Evolutionary conservation across 2,797 vertebrate genomes (phyloP).

Genomic region (Chromis chromis): DNA sequence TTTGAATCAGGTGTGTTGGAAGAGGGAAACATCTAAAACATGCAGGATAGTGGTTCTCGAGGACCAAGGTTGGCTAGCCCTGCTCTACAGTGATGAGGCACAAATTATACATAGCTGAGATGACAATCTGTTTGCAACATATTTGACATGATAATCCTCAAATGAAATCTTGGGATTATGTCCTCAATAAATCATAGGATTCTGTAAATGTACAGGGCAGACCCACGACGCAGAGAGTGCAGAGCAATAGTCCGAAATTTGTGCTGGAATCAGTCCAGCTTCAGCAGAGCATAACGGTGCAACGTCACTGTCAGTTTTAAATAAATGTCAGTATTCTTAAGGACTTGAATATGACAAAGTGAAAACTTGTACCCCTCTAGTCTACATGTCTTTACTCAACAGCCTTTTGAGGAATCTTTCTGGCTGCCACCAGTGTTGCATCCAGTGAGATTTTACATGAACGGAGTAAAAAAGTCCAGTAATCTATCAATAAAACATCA

Average conservation of each 20-base stretch:
- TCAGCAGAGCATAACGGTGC: neutral
- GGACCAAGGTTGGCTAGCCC: no score
- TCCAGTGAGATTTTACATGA: no score
- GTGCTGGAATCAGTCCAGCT: neutral
- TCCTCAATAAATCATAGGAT: neutral
- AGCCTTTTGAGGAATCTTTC: no score
- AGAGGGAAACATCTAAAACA: no score
- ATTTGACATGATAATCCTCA: neutral
- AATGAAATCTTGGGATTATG: neutral
- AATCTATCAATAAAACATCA: no score
- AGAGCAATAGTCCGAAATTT: neutral
- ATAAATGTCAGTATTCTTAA: neutral
- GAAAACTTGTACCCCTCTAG: no score
- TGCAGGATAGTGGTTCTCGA: no score
- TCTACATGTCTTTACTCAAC: no score
- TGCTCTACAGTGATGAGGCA: no score
- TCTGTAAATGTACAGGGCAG: neutral
- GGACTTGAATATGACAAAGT: neutral
- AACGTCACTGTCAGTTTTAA: neutral
- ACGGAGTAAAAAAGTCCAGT: no score
- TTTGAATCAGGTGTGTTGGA: no score
- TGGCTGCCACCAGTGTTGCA: no score
- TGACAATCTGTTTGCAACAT: neutral
- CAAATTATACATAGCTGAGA: neutral
- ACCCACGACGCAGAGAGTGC: neutral